These are phyloP conservation scores for Megalops cyprinoides DNA, from an alignment of 2,797 vertebrate genomes.

Conservation along the genomic window DNA sequence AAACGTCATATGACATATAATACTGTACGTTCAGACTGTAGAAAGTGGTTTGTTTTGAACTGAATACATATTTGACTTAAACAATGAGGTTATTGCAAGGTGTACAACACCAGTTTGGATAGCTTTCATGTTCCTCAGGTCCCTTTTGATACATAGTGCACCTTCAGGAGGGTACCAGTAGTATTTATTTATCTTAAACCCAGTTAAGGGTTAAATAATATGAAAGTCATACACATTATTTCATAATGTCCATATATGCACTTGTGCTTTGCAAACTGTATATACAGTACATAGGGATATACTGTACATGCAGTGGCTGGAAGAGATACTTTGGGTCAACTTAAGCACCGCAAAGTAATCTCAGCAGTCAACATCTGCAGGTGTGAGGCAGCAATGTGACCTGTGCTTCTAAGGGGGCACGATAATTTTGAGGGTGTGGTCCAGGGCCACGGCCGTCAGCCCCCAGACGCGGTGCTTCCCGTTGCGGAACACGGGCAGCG, in stretches of 20 bases:
- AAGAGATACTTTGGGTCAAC: neutral
- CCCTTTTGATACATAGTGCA: neutral
- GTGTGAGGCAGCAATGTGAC: neutral
- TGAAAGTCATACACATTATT: neutral
- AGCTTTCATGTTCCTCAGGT: neutral
- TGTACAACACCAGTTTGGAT: neutral
- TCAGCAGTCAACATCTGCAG: neutral
- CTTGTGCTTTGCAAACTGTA: neutral
- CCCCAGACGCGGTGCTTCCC: conserved; percentile 88
- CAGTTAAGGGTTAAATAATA: neutral
- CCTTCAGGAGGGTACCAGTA: neutral
- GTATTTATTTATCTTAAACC: neutral
- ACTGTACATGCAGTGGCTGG: neutral
- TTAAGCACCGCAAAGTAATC: neutral
- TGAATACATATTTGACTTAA: neutral
- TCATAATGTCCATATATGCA: neutral
- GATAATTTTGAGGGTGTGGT: conserved; percentile 77
- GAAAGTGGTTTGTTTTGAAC: neutral
- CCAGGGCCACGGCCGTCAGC: conserved; percentile 82
- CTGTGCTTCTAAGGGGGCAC: conserved; percentile 48
- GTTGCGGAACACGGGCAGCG: conserved; percentile 84
- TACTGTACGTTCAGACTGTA: neutral
- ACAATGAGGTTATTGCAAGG: neutral
- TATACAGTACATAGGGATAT: neutral
- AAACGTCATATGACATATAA: neutral